Percentiles rank a stretch among this genome's conserved stretches.
Evolutionary conservation across 2,888 invertebrate species (phyloP).

Genomic region (Cremastinae sp.): DNA sequence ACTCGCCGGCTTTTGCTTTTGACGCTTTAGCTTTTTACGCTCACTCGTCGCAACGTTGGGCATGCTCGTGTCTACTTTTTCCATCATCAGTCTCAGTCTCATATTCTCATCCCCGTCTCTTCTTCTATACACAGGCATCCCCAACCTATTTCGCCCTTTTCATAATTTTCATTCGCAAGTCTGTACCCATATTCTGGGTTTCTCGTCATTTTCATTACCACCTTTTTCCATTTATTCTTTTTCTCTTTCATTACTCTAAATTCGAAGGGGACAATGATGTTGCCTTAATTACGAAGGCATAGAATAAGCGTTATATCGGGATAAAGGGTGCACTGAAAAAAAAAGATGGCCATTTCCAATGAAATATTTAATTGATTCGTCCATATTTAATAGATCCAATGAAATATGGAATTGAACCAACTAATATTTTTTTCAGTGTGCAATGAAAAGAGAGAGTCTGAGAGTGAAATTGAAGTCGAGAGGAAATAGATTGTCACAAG

Average conservation of each 20-base stretch:
- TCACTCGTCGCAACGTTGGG: slow-evolving; percentile 64
- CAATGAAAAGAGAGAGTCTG: no score
- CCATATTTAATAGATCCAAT: no score
- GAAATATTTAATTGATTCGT: no score
- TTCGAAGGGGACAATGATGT: slow-evolving; percentile 70
- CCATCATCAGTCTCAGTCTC: slow-evolving; percentile 68
- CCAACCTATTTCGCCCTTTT: slow-evolving; percentile 47
- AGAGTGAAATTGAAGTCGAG: no score
- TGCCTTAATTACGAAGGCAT: slow-evolving; percentile 64
- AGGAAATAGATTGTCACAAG: no score
- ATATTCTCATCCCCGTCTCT: slow-evolving; percentile 31
- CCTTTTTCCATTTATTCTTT: slow-evolving; percentile 52
- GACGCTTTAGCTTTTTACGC: slow-evolving; percentile 75
- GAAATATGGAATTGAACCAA: slow-evolving; percentile 14
- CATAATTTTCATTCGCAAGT: slow-evolving; percentile 7
- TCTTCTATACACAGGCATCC: slow-evolving; percentile 37
- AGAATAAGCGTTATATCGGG: slow-evolving; percentile 24
- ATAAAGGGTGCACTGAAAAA: slow-evolving; percentile 19
- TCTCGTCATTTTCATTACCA: slow-evolving; percentile 55
- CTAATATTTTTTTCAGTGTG: no score
- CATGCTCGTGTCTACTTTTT: slow-evolving; percentile 69
- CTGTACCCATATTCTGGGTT: slow-evolving; percentile 47
- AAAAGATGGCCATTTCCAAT: no score
- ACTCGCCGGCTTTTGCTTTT: slow-evolving; percentile 67
- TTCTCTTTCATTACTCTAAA: slow-evolving; percentile 17